These are phyloP conservation scores for Drosophila buzzatii DNA, from an alignment of 2,888 invertebrate genomes.

Conservation along the genomic window DNA sequence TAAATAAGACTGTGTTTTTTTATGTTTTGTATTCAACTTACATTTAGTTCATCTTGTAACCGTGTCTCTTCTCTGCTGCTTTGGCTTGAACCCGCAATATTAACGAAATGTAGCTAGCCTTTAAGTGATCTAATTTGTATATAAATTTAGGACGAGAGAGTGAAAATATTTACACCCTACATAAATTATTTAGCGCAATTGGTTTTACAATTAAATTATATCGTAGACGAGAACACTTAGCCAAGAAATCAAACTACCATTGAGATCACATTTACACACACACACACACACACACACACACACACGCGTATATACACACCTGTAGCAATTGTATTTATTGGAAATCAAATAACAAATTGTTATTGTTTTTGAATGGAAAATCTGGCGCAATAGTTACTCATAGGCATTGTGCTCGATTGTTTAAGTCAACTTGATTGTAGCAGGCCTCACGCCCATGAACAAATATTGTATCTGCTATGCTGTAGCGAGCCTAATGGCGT, in stretches of 20 bases:
- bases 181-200: constrained; percentile 78
- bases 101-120: constrained; percentile 41
- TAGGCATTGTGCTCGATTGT: constrained; percentile 28
- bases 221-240: constrained; percentile 46
- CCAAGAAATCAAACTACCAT: constrained; percentile 47
- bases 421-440: constrained; percentile 40
- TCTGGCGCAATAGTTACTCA: constrained; percentile 22
- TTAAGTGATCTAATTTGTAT: constrained; percentile 70
- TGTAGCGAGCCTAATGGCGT: constrained; percentile 40
- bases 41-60: constrained; percentile 40
- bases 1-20: constrained; percentile 75
- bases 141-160: constrained; percentile 50
- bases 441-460: constrained; percentile 20
- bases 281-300: constrained; percentile 25
- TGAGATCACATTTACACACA: constrained; percentile 41
- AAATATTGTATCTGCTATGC: constrained; percentile 51
- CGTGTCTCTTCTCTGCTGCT: constrained; percentile 18
- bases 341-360: constrained; percentile 41
- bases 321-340: constrained; percentile 51
- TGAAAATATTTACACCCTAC: constrained; percentile 47
- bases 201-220: constrained; percentile 66
- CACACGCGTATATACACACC: constrained; percentile 11
- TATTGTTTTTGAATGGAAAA: constrained; percentile 24
- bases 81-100: constrained; percentile 55
- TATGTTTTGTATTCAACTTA: constrained; percentile 48